Evolutionary conservation across 2,888 invertebrate species (phyloP).

Genomic region (Conus canariensis): DNA sequence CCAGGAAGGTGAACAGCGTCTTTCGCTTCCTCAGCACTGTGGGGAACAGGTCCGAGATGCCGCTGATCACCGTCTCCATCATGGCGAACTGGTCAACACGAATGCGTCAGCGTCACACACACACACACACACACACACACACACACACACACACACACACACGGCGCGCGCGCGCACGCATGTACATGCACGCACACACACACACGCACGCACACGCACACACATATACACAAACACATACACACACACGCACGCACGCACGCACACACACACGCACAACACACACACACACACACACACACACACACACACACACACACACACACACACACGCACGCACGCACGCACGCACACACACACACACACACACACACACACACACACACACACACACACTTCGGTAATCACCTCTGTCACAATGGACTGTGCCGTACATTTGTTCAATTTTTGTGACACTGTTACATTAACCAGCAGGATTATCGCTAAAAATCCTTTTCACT

Average conservation of each 20-base stretch:
- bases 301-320: neutral
- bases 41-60: slow-evolving; percentile 72
- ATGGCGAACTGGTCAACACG: slow-evolving; percentile 44
- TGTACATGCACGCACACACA: too few species aligned
- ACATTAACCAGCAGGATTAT: neutral
- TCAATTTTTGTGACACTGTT: too few species aligned
- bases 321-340: neutral
- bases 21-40: slow-evolving; percentile 62
- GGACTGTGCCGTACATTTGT: too few species aligned
- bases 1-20: slow-evolving; percentile 63
- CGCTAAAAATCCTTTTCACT: too few species aligned
- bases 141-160: too few species aligned
- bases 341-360: neutral
- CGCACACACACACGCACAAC: neutral
- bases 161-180: too few species aligned
- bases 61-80: slow-evolving; percentile 75
- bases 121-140: too few species aligned
- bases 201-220: neutral
- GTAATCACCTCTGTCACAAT: too few species aligned
- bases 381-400: slow-evolving; percentile 1
- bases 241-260: neutral
- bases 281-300: neutral
- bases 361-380: slow-evolving; percentile 18
- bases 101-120: too few species aligned
- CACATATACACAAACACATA: neutral